Conservation (phyloP, 2,113 vertebrate genomes). For the Platichthys stellatus region DNA sequence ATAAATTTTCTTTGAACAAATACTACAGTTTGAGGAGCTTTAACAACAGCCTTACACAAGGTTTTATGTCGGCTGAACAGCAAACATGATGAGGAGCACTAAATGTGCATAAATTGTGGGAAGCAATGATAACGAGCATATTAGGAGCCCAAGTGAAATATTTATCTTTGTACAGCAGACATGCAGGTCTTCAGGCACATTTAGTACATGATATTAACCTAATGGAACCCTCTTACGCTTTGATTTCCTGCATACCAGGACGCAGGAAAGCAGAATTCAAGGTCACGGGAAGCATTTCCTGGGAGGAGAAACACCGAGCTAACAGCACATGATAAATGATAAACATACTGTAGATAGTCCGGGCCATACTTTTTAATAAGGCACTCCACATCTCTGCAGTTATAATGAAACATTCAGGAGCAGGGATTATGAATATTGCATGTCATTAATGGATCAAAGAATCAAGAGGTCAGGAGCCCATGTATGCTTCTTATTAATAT, state of each 20-base stretch:
- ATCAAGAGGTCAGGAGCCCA: conserved; percentile 51
- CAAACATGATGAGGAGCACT: conserved; percentile 27
- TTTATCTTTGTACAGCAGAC: conserved; percentile 48
- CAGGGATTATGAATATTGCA: conserved; percentile 68
- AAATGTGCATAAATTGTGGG: conserved; percentile 23
- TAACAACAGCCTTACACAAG: conserved; percentile 29
- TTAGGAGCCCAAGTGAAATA: conserved; percentile 28
- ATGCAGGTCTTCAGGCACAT: conserved; percentile 21
- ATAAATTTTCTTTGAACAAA: conserved; percentile 38
- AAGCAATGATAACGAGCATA: conserved; percentile 40
- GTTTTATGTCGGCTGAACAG: conserved; percentile 38
- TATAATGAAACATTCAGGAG: conserved; percentile 72
- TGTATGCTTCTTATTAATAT: conserved; percentile 9
- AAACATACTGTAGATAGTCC: conserved; percentile 49
- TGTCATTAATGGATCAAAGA: conserved; percentile 71
- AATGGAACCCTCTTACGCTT: conserved; percentile 34
- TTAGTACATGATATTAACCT: conserved; percentile 32
- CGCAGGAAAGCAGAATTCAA: conserved; percentile 44
- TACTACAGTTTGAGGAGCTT: conserved; percentile 33
- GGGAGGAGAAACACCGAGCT: conserved; percentile 7
- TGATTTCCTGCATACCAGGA: conserved; percentile 33
- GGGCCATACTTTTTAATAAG: conserved; percentile 57
- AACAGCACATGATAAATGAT: conserved; percentile 56
- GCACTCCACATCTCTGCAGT: conserved; percentile 49
- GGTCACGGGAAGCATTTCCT: conserved; percentile 40